phyloP scores from a whole-genome alignment of 1,140 invertebrate genomes.

The Platyscapa corneri region DNA sequence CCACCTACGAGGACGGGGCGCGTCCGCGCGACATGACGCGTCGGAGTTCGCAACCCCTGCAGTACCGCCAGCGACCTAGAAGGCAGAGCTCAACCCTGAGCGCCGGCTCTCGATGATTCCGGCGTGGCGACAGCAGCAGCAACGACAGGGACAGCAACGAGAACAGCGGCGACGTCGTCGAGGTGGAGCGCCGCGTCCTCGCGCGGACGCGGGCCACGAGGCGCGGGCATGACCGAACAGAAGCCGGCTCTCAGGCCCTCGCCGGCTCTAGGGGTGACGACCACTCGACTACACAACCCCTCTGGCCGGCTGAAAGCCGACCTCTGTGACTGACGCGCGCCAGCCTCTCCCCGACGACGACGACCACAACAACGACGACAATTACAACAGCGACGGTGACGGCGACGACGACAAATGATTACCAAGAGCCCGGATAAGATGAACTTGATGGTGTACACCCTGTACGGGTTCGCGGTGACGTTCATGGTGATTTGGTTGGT shows the following conservation, averaged over 20 bases:
- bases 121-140: neutral
- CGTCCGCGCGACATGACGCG: neutral
- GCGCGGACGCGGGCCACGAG: neutral
- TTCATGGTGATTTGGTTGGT: slow-evolving; percentile 80
- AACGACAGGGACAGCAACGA: neutral
- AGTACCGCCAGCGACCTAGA: slow-evolving; percentile 26
- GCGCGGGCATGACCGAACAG: slow-evolving; percentile 22
- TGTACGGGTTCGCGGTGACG: slow-evolving; percentile 80
- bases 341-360: neutral
- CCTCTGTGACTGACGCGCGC: neutral
- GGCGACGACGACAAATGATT: neutral
- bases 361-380: neutral
- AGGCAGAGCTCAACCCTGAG: neutral
- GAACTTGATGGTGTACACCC: slow-evolving; percentile 65
- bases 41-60: slow-evolving; percentile 14
- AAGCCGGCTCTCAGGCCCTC: neutral
- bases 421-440: slow-evolving; percentile 49
- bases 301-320: slow-evolving; percentile 53
- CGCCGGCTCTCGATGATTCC: slow-evolving; percentile 5
- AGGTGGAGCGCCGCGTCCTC: neutral
- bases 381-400: neutral
- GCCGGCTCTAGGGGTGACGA: slow-evolving; percentile 24
- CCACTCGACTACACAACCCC: slow-evolving; percentile 48
- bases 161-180: slow-evolving; percentile 25
- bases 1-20: neutral